Base-by-base conservation (phyloP, 2,113 vertebrate genomes). In the Varanus komodoensis region DNA sequence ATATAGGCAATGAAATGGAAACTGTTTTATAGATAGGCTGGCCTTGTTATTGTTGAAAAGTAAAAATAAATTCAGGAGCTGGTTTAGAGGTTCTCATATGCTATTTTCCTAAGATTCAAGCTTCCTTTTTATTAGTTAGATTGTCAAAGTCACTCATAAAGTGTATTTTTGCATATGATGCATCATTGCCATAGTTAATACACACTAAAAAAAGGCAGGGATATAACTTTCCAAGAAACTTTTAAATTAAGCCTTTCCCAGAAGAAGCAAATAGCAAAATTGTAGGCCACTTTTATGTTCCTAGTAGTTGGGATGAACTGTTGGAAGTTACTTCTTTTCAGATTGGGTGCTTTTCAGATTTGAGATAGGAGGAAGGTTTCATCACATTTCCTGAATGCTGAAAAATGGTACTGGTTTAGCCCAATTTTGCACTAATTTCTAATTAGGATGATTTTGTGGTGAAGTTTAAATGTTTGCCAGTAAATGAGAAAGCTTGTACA, bases 351-450 rank as follows among this genome's bases (percentile, higher is more conserved):
- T 82, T 19, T 25, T 91, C 27, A 61, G 78, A 27, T 93, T 79
- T 71, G 86, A 78, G 89, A 89, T 89, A 0, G 34, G 87, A 90
- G 71, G 54, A 73, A 77, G 91, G 83, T 61, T 82, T 48, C 82
- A 23, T 82, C 4, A 75, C 32, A 23, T 88, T 79, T 88, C 64
- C 67, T 88, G 88, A 86, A 68, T 82, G 78, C 90, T 78, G 89
- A 64, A 44, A 86, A 89, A 57, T 64, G 68, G 75, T 50, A 8
- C 44, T 61, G 38, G 38, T 82, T 78, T 61, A 73, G 12, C 15
- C 73, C 27, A 92, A 87, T n/a, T 44, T 12, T 0, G 69, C 64
- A 7, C 50, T 1, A 0, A 38, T 89, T 80, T 5, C 3, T 57
- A 87, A 91, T 87, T 84, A 91, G 48, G 83, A 21, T 23, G 79